phyloP scores from a whole-genome alignment of 2,113 vertebrate genomes.

The Phaetusa simplex region DNA sequence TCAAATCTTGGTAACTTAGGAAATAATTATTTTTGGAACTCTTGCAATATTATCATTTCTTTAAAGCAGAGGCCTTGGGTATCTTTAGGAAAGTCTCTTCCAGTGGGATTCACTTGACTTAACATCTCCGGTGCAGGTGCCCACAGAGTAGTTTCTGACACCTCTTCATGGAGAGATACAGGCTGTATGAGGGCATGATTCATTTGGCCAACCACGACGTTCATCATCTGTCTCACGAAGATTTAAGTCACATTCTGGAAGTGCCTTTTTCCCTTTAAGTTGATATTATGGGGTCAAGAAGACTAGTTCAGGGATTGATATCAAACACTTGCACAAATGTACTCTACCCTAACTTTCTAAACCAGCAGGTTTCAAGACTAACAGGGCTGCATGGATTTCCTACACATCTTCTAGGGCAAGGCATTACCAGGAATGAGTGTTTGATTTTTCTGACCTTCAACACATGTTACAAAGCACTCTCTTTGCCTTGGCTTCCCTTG shows the following conservation, averaged over 20 bases:
- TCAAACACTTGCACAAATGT: fast-evolving
- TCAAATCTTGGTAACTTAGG: neutral
- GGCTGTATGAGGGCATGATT: neutral
- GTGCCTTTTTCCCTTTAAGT: neutral
- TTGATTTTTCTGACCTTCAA: neutral
- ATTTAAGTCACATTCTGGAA: neutral
- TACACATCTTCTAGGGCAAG: neutral
- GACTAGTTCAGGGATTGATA: neutral
- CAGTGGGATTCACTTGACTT: neutral
- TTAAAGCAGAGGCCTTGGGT: neutral
- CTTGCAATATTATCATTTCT: neutral
- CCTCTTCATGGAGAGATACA: neutral
- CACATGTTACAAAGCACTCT: neutral
- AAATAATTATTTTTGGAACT: neutral
- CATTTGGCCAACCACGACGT: neutral
- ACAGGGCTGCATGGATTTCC: neutral
- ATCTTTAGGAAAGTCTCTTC: neutral
- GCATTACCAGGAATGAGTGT: neutral
- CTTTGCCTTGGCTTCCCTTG: constrained; percentile 2
- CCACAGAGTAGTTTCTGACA: neutral
- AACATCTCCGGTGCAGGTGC: neutral
- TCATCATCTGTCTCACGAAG: neutral
- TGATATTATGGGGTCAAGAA: neutral
- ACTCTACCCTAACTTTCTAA: neutral
- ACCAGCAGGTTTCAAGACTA: neutral